A percentile compares a stretch with the other conserved stretches of the same genome.
phyloP scores from a whole-genome alignment of 2,797 vertebrate species.

The Octomys mimax region DNA sequence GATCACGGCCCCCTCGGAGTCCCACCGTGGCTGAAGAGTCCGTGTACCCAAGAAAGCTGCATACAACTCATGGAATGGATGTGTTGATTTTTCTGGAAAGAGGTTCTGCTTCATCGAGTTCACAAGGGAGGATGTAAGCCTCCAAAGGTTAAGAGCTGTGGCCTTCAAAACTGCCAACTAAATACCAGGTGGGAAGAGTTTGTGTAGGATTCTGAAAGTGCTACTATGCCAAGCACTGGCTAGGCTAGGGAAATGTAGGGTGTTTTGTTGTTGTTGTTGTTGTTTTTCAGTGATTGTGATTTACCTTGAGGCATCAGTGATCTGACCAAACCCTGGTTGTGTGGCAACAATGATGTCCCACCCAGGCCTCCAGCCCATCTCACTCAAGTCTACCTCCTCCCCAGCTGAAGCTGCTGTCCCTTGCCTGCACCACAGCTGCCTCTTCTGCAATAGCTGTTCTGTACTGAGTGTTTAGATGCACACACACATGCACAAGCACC shows the following conservation, averaged over 20 bases:
- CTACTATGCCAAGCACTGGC: background rate
- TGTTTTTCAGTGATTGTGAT: background rate
- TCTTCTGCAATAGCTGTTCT: background rate
- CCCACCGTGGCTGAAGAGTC: background rate
- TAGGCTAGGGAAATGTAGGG: background rate
- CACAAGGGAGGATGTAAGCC: slow-evolving; percentile 39
- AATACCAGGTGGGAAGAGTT: background rate
- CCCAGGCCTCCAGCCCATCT: background rate
- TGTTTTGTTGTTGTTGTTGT: background rate
- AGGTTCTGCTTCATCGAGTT: background rate
- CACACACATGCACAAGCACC: background rate
- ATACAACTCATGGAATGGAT: background rate
- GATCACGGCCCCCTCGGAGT: background rate
- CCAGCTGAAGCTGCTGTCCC: background rate
- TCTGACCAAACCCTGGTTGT: background rate
- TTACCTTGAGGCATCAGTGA: background rate
- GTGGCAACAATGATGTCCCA: slow-evolving; percentile 3
- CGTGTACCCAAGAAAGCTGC: background rate
- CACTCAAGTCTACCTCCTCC: background rate
- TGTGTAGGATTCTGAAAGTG: slow-evolving; percentile 39
- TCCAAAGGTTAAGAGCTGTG: slow-evolving; percentile 51
- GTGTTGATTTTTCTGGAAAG: slow-evolving; percentile 60
- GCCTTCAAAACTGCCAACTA: slow-evolving; percentile 26
- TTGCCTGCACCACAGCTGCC: background rate
- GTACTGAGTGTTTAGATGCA: background rate